phyloP scores from a whole-genome alignment of 2,888 invertebrate genomes.

The Protodeltote pygarga region DNA sequence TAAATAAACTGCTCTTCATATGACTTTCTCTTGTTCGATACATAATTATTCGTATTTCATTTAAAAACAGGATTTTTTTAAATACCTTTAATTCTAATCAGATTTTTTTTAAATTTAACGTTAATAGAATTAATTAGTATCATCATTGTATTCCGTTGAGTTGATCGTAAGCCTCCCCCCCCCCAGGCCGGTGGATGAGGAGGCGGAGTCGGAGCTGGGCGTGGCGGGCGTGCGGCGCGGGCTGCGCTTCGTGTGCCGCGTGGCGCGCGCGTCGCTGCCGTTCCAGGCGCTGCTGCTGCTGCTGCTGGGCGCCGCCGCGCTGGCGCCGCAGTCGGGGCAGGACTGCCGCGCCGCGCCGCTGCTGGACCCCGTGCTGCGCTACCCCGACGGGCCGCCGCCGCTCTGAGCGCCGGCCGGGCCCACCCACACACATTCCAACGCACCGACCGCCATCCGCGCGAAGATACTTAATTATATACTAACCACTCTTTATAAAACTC shows the following conservation, averaged over 20 bases:
- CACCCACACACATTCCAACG: constrained; percentile 56
- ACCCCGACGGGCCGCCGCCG: constrained; percentile 97
- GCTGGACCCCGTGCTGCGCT: constrained; percentile 95
- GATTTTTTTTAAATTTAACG: too few species aligned
- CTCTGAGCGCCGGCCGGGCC: constrained; percentile 70
- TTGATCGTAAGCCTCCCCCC: neutral
- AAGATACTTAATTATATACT: constrained; percentile 83
- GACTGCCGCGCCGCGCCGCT: constrained; percentile 93
- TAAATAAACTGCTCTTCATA: too few species aligned
- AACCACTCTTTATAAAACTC: constrained; percentile 80
- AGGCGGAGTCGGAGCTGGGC: constrained; percentile 63
- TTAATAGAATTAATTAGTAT: too few species aligned
- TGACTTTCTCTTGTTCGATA: too few species aligned
- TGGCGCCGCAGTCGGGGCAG: constrained; percentile 95
- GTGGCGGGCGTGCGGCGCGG: constrained; percentile 88
- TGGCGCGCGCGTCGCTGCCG: constrained; percentile 96
- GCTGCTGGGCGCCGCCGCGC: constrained; percentile 96
- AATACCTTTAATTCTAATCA: too few species aligned
- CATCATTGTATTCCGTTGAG: too few species aligned
- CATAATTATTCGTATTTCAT: too few species aligned
- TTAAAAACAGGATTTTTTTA: too few species aligned
- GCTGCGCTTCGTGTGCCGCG: constrained; percentile 95
- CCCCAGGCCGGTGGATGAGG: constrained; percentile 62
- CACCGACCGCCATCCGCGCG: constrained; percentile 68
- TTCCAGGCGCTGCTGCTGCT: constrained; percentile 97